Base-by-base conservation (phyloP, 2,113 vertebrate genomes). In the Lophochroa leadbeateri region DNA sequence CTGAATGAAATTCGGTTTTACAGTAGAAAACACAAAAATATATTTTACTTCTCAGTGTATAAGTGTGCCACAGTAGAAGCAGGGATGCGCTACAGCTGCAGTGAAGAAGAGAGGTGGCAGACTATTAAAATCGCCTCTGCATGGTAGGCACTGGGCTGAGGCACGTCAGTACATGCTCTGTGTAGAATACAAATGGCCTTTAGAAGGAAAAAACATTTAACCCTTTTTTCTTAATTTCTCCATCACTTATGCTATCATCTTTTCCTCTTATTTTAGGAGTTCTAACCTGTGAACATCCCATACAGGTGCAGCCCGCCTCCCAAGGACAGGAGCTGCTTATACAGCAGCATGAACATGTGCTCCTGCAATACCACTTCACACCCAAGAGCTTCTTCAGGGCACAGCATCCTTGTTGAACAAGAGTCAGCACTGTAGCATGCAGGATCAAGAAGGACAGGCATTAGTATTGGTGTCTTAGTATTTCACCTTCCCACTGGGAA, bases 241-340 rank as follows among this genome's bases (percentile, higher is more conserved):
- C 9, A 71, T 21, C 57, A 64, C 35, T 80, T 24, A 39, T 3
- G 4, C 46, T 70, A n/a, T 33, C 9, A 27, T 76, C 12, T 49
- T 69, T 52, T 43, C 12, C 50, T 41, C 47, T 87, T 15, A 41
- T 11, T 60, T 72, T 46, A 57, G 57, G 27, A 1, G 6, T 75
- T 86, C 29, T 39, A 52, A 68, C 8, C 28, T 27, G 63, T 35
- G 46, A 81, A 28, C 28, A 1, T 31, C 28, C 0, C 0, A 1
- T 35, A 8, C 9, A 50, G 37, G 61, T 0, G 0, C 60, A 75
- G 55, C 29, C 9, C 0, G 3, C 16, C 55, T 41, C 35, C 74
- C 50, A n/a, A 9, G 43, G 52, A 33, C 47, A 72, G 77, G 21
- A 79, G 68, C 11, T 37, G 24, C 69, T 47, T 14, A 18, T 2